A percentile compares a stretch with the other conserved stretches of the same genome.
These are phyloP conservation scores for Phalacrocorax aristotelis DNA, from an alignment of 2,113 vertebrate species.

Conservation along the genomic window DNA sequence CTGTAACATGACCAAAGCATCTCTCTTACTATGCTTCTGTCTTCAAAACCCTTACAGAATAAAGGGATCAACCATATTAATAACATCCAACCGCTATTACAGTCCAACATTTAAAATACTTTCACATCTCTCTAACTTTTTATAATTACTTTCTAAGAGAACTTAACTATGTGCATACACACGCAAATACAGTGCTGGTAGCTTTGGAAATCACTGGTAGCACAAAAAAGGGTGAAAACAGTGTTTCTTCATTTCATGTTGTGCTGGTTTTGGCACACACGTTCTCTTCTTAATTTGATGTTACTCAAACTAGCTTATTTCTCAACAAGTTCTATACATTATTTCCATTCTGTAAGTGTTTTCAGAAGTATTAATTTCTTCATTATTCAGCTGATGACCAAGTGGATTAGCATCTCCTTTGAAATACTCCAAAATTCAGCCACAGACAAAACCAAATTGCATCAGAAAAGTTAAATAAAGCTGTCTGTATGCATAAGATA, in stretches of 20 bases:
- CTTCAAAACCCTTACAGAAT: not conserved
- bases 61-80: not conserved
- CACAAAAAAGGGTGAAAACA: not conserved
- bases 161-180: not conserved
- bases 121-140: not conserved
- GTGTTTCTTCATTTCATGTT: not conserved
- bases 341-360: not conserved
- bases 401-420: not conserved
- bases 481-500: not conserved
- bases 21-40: not conserved
- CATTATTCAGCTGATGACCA: not conserved
- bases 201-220: not conserved
- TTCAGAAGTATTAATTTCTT: not conserved
- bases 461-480: not conserved
- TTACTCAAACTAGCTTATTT: not conserved
- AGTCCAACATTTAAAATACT: not conserved
- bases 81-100: not conserved
- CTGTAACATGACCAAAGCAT: not conserved
- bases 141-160: not conserved
- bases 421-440: not conserved
- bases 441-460: not conserved
- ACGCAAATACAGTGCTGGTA: not conserved
- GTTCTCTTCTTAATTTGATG: not conserved
- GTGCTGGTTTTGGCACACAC: too few relatives aligned
- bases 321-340: not conserved